These are phyloP conservation scores for Scaptomyza hsui DNA, from an alignment of 1,140 invertebrate genomes.

Conservation along the genomic window DNA sequence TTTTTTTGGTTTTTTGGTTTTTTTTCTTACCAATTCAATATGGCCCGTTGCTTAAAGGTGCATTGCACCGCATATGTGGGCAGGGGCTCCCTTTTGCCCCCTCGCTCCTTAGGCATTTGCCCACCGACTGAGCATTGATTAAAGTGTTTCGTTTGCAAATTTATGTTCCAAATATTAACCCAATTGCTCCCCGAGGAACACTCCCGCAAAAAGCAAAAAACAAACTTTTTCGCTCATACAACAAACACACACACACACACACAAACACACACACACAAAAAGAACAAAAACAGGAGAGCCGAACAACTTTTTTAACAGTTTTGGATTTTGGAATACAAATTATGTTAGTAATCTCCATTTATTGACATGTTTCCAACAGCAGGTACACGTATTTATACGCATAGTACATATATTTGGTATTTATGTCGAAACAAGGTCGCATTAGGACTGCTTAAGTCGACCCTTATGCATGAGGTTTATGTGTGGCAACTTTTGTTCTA, in stretches of 20 bases:
- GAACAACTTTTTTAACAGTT: conserved; percentile 79
- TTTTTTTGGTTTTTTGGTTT: conserved; percentile 1
- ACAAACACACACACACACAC: conserved; percentile 17
- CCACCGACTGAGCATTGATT: conserved; percentile 70
- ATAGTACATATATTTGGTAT: conserved; percentile 32
- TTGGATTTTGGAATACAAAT: conserved; percentile 82
- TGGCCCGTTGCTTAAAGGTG: conserved; percentile 49
- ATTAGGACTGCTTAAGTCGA: conserved; percentile 45
- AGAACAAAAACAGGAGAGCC: conserved; percentile 40
- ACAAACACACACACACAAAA: conserved; percentile 3
- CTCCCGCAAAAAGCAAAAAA: conserved; percentile 46
- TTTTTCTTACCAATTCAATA: conserved; percentile 46
- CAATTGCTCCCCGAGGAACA: conserved; percentile 79
- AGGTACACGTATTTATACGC: conserved; percentile 9
- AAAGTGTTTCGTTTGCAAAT: conserved; percentile 80
- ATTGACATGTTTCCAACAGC: conserved; percentile 63
- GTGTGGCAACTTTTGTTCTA: conserved; percentile 64
- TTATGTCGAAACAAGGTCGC: conserved; percentile 42
- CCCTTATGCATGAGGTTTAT: conserved; percentile 66
- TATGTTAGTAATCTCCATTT: conserved; percentile 82
- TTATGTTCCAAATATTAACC: conserved; percentile 81
- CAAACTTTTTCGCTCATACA: conserved; percentile 52
- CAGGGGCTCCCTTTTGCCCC: conserved; percentile 2
- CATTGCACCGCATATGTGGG: conserved; percentile 45
- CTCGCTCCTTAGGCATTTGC: background rate